Conservation (phyloP, 2,888 invertebrate genomes). For the Rotaria magnacalcarata region DNA sequence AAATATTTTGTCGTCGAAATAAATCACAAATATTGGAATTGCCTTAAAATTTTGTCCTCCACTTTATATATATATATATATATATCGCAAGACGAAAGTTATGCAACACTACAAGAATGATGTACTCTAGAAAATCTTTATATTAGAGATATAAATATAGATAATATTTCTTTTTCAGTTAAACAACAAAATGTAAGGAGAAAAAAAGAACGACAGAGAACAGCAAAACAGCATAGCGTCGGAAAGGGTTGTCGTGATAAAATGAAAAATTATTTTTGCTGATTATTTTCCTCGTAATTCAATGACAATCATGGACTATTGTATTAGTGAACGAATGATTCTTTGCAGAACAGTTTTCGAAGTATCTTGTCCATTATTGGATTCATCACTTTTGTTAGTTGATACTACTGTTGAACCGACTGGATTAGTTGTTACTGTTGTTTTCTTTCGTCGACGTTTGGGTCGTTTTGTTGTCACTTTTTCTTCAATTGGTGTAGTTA, state of each 20-base stretch:
- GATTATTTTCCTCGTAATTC: background rate
- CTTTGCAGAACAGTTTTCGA: background rate
- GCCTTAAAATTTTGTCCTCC: too few relatives aligned
- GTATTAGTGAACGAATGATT: background rate
- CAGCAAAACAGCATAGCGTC: background rate
- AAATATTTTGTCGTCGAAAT: too few relatives aligned
- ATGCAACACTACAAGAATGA: background rate
- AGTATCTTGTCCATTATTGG: background rate
- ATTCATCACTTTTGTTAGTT: background rate
- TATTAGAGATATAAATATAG: background rate
- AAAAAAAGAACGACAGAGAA: background rate
- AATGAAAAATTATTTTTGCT: background rate
- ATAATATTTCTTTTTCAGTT: background rate
- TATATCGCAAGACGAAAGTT: background rate
- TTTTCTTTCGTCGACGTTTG: background rate
- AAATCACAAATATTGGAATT: too few relatives aligned
- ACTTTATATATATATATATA: too few relatives aligned
- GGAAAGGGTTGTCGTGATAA: background rate
- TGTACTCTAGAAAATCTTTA: background rate
- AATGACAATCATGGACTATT: background rate
- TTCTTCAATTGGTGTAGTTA: background rate
- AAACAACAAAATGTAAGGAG: background rate
- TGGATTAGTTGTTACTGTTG: background rate
- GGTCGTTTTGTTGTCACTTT: background rate
- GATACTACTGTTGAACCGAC: background rate